Percentiles rank a stretch among this genome's conserved stretches.
phyloP scores from a whole-genome alignment of 2,113 vertebrate genomes.

The Cercocebus atys region DNA sequence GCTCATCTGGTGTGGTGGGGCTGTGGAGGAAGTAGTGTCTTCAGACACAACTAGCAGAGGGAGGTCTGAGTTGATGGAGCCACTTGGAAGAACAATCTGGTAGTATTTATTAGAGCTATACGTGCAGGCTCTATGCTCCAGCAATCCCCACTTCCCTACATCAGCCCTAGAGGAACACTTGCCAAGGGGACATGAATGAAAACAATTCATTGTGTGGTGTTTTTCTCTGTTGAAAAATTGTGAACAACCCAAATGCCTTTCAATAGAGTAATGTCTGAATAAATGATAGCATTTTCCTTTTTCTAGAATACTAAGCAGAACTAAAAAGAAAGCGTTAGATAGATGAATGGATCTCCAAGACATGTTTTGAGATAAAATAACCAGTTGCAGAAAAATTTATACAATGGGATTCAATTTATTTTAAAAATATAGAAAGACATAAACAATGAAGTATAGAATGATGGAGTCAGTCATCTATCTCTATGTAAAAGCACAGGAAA shows the following conservation, averaged over 20 bases:
- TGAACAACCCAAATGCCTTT: background rate
- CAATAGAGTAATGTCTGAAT: background rate
- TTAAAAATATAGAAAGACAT: background rate
- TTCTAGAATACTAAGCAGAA: background rate
- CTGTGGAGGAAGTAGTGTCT: background rate
- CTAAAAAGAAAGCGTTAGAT: background rate
- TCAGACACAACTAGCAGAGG: background rate
- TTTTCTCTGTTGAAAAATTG: background rate
- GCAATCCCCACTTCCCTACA: background rate
- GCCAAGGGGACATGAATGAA: background rate
- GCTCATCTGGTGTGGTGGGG: rapidly evolving
- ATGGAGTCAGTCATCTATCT: background rate
- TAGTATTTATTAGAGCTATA: background rate
- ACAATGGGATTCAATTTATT: background rate
- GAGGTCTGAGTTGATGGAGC: background rate
- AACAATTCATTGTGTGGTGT: background rate
- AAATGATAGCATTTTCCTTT: background rate
- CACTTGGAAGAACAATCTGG: background rate
- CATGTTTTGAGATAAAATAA: background rate
- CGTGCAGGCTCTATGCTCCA: background rate
- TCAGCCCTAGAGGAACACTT: background rate
- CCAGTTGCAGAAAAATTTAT: background rate
- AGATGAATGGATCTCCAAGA: background rate
- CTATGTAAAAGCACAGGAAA: background rate
- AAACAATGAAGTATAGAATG: background rate